phyloP scores from a whole-genome alignment of 1,140 invertebrate genomes.

The Latrodectus geometricus region DNA sequence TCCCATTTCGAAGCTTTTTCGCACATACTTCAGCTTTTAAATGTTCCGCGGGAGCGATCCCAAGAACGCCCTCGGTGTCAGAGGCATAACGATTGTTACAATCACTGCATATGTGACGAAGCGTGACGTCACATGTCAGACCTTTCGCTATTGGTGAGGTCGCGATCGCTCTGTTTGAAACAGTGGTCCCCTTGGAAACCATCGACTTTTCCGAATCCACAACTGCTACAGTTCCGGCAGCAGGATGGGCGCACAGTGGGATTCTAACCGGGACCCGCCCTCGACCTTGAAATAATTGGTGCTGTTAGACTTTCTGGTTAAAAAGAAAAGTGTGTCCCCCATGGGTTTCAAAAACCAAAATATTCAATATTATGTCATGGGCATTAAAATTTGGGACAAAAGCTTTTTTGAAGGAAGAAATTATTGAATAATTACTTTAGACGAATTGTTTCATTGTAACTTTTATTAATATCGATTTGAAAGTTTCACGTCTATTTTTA shows the following conservation, averaged over 20 bases:
- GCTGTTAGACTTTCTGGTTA: neutral
- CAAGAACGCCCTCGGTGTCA: slow-evolving; percentile 19
- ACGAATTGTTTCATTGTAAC: too few relatives aligned
- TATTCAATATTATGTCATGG: too few relatives aligned
- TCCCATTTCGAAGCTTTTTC: too few relatives aligned
- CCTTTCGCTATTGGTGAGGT: slow-evolving; percentile 12
- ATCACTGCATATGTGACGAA: slow-evolving; percentile 54
- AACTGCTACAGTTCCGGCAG: slow-evolving; percentile 4
- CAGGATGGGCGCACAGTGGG: slow-evolving; percentile 18
- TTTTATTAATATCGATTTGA: too few relatives aligned
- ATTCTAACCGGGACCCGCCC: slow-evolving; percentile 19
- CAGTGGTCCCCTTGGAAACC: slow-evolving; percentile 37
- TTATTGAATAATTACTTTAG: too few relatives aligned
- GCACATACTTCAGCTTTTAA: neutral
- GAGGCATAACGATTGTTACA: slow-evolving; percentile 36
- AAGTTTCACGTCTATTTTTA: too few relatives aligned
- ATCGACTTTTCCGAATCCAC: slow-evolving; percentile 35
- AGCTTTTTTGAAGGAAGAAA: too few relatives aligned
- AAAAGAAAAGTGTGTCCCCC: too few relatives aligned
- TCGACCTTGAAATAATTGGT: slow-evolving; percentile 44
- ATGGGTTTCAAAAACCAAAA: too few relatives aligned
- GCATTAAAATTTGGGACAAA: too few relatives aligned
- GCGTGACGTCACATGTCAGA: slow-evolving; percentile 37
- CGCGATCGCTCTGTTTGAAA: slow-evolving; percentile 39
- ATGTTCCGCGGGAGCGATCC: slow-evolving; percentile 9